Evolutionary conservation across 2,113 vertebrate genomes (phyloP).

Genomic region (Gobiocypris rarus): DNA sequence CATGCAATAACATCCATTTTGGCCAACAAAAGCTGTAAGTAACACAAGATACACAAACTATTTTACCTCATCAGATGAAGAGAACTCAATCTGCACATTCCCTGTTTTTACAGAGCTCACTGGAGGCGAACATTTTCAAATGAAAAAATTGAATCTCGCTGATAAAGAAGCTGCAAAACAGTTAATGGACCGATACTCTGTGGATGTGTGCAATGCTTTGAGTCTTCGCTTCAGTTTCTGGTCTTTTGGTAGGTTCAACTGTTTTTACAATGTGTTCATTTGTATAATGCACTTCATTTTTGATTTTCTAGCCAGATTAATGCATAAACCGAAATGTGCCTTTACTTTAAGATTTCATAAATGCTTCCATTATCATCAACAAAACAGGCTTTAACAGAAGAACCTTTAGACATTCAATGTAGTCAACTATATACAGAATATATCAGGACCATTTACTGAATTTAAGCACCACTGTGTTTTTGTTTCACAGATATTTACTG

Average conservation of each 20-base stretch:
- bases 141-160: rapidly evolving
- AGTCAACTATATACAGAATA: no score
- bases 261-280: background rate
- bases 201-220: background rate
- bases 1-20: background rate
- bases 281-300: background rate
- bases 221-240: rapidly evolving
- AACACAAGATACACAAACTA: background rate
- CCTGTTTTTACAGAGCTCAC: background rate
- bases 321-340: background rate
- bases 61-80: no score
- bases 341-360: no score
- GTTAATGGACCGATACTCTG: background rate
- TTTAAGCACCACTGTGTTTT: background rate
- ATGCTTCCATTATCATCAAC: background rate
- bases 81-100: background rate
- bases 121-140: background rate
- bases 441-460: no score
- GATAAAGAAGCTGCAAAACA: background rate
- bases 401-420: background rate
- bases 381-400: background rate
- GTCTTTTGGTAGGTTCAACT: background rate
- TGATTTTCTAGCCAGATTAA: background rate
- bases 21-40: background rate
- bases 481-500: background rate